These are phyloP conservation scores for Pseudois nayaur DNA, from an alignment of 2,113 vertebrate species.

Conservation along the genomic window DNA sequence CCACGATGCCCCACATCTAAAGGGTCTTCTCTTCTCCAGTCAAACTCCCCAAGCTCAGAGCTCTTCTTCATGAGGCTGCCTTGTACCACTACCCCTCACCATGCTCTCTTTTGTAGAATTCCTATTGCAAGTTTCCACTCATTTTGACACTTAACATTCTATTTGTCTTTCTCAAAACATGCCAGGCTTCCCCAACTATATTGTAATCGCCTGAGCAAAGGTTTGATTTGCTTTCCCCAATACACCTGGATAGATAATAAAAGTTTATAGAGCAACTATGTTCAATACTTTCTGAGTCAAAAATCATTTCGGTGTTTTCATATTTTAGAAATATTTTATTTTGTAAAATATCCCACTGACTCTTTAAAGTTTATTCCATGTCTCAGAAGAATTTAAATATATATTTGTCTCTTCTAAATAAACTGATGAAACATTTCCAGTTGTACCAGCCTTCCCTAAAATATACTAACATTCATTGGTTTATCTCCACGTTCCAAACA, in stretches of 20 bases:
- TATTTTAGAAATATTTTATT: constrained; percentile 41
- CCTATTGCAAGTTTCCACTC: background rate
- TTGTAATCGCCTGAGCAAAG: background rate
- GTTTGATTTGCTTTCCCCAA: background rate
- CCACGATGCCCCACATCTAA: background rate
- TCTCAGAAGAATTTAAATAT: background rate
- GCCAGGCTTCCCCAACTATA: background rate
- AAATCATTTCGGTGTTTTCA: background rate
- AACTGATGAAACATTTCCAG: background rate
- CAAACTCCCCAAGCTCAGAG: background rate
- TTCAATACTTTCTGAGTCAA: constrained; percentile 21
- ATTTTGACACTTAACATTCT: background rate
- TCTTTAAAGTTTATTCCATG: constrained; percentile 1
- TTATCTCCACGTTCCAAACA: background rate
- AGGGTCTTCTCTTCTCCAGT: background rate
- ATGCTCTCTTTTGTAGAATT: background rate
- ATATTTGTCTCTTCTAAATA: background rate
- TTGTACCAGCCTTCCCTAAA: background rate
- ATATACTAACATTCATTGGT: background rate
- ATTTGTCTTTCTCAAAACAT: background rate
- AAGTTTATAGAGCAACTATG: background rate
- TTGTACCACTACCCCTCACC: background rate
- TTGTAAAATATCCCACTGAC: background rate
- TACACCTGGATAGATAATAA: background rate
- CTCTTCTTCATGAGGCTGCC: background rate